Base-by-base conservation (phyloP, 2,113 vertebrate genomes). In the Casuarius casuarius region DNA sequence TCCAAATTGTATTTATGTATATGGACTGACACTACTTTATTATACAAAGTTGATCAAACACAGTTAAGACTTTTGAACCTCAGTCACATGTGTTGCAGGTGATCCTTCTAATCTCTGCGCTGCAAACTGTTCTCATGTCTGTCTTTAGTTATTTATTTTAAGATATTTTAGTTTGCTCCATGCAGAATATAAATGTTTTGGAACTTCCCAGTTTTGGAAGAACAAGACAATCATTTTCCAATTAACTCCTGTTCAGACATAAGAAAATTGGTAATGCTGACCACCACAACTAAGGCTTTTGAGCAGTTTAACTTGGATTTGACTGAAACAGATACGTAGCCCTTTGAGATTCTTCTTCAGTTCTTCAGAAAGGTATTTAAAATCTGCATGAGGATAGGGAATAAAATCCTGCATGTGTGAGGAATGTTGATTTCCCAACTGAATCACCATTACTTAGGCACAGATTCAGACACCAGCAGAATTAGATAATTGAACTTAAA, bases 301-400 rank as follows among this genome's bases (percentile, higher is more conserved):
- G 54, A 54, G 75, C 40, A 82, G 26, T 22, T 89, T 79, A 52
- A 38, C 2, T 1, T 65, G 26, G 73, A 28, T 18, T 52, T 51
- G 59, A 58, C 22, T 61, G n/a, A 76, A 91, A 54, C 21, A 52
- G 51, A 52, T 67, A 48, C 40, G 26, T 52, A 63, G 54, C 35
- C 59, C 59, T 83, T 66, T 70, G 65, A 92, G 73, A 44, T 52
- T 31, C 77, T n/a, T 9, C 52, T 84, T 63, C 52, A 5, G 65
- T 90, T 73, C 80, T 87, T 89, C 38, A 62, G 73, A 78, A 92
- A 65, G 70, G n/a, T 87, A 42, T 46, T 94, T 91, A 70, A 95
- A 94, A 82, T 91, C 89, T 91, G 13, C 48, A 13, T 52, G 62
- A 84, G n/a, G 35, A 17, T 23, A 67, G 83, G 70, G 73, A 87